Percentiles rank a stretch among this genome's conserved stretches.
These are phyloP conservation scores for Helarctos malayanus DNA, from an alignment of 2,797 vertebrate genomes.

Conservation along the genomic window DNA sequence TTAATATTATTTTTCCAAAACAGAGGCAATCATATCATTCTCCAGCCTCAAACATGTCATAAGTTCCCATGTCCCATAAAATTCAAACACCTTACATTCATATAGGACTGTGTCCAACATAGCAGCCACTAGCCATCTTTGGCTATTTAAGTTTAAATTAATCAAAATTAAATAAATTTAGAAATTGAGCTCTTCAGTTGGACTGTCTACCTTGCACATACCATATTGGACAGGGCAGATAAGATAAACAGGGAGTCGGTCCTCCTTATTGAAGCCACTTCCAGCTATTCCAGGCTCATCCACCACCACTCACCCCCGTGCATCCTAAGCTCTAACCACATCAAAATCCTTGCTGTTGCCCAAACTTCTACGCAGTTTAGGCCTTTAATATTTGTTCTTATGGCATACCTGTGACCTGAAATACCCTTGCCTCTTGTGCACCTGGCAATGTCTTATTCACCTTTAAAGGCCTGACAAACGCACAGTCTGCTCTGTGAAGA, in stretches of 20 bases:
- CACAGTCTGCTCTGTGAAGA: not conserved
- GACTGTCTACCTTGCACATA: not conserved
- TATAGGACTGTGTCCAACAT: not conserved
- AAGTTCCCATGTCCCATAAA: not conserved
- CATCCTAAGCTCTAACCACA: not conserved
- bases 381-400: not conserved
- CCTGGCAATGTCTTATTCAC: not conserved
- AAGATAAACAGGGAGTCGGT: not conserved
- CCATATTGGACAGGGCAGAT: not conserved
- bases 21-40: not conserved
- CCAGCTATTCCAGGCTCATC: not conserved
- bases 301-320: fast-evolving
- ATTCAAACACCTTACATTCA: not conserved
- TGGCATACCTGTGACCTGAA: not conserved
- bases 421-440: not conserved
- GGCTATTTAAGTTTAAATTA: not conserved
- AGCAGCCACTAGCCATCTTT: not conserved
- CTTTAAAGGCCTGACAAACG: not conserved
- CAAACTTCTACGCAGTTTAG: not conserved
- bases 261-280: not conserved
- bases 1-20: slow-evolving; percentile 9
- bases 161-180: not conserved
- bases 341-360: not conserved
- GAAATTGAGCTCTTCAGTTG: not conserved
- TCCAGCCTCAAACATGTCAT: not conserved